Conservation (phyloP, 2,888 invertebrate genomes). For the Drosophila lacicola region DNA sequence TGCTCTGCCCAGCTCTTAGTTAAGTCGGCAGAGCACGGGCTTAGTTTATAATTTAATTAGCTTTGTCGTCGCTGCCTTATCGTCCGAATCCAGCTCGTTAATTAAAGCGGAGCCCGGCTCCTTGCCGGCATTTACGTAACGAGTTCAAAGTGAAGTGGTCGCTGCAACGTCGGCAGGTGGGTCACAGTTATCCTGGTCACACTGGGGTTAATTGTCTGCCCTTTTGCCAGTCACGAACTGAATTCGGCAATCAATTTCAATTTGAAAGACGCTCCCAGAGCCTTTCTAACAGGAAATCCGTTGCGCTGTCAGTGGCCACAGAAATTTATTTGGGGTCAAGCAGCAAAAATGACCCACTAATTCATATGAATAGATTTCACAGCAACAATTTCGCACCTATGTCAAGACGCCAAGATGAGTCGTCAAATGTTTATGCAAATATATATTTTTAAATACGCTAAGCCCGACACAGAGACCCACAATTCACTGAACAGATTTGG, state of each 20-base stretch:
- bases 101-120: conserved; percentile 37
- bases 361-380: conserved; percentile 70
- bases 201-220: conserved; percentile 73
- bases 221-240: conserved; percentile 63
- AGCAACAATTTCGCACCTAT: conserved; percentile 67
- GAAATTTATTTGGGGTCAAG: conserved; percentile 64
- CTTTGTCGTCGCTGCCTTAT: conserved; percentile 62
- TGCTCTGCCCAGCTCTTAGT: not conserved
- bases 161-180: conserved; percentile 56
- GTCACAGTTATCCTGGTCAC: conserved; percentile 38
- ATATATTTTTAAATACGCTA: conserved; percentile 23
- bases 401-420: conserved; percentile 41
- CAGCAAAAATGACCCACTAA: conserved; percentile 63
- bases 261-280: conserved; percentile 50
- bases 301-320: conserved; percentile 29
- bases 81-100: conserved; percentile 56
- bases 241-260: conserved; percentile 68
- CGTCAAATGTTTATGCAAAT: conserved; percentile 72
- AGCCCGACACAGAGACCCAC: conserved; percentile 14
- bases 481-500: conserved; percentile 19
- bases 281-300: conserved; percentile 80
- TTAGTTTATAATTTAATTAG: conserved; percentile 75
- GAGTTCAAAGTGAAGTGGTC: conserved; percentile 57
- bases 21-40: conserved; percentile 6
- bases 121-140: conserved; percentile 57